phyloP scores from a whole-genome alignment of 2,113 vertebrate species.

The Caracal caracal region DNA sequence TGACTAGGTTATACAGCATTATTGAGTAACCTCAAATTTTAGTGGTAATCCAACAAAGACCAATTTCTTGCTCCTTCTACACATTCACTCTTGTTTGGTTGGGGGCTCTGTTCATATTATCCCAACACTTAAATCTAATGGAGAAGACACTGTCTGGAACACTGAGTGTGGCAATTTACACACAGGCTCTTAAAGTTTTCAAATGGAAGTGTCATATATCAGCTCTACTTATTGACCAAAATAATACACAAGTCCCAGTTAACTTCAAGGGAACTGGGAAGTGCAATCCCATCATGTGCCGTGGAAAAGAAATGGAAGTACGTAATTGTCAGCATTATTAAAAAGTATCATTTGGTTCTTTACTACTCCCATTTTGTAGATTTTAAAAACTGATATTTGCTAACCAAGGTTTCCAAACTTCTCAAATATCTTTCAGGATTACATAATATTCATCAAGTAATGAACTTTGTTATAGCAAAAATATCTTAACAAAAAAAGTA shows the following conservation, averaged over 20 bases:
- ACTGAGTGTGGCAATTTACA: background rate
- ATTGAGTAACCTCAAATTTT: background rate
- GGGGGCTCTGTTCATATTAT: background rate
- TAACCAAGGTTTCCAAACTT: background rate
- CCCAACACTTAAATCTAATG: background rate
- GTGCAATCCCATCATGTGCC: fast-evolving
- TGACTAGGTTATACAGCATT: background rate
- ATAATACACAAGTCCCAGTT: background rate
- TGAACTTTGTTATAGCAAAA: background rate
- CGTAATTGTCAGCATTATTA: background rate
- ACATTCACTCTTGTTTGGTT: background rate
- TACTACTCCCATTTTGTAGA: background rate
- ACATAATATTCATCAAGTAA: background rate
- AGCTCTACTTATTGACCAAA: background rate
- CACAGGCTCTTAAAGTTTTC: background rate
- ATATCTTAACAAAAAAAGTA: background rate
- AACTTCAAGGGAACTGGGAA: background rate
- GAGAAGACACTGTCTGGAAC: background rate
- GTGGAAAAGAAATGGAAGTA: background rate
- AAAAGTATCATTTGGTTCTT: background rate
- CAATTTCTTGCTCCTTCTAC: background rate
- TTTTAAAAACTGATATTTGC: background rate
- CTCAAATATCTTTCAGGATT: background rate
- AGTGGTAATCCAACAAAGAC: background rate
- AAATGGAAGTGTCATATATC: background rate